Base-by-base conservation (phyloP, 2,888 invertebrate genomes). In the Saturnia japonica region DNA sequence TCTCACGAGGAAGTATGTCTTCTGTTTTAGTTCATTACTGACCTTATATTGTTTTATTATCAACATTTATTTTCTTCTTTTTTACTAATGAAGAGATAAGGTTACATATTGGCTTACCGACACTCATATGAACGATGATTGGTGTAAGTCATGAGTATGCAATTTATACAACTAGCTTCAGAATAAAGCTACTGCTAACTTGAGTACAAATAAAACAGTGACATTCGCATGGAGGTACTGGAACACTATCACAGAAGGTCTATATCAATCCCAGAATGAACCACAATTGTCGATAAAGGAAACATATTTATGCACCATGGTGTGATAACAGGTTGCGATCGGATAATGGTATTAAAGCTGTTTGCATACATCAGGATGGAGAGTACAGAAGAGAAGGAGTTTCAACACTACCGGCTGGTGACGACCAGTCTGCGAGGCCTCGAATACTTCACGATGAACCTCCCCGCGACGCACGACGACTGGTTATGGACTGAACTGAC, bases 401-500 rank as follows among this genome's bases (percentile, higher is more conserved):
- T 77, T 47, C 81, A 80, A 66, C 71, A 74, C 73, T 47, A 74
- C 11, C 83, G 88, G 14, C 73, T 84, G 6, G 73, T 76, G 68
- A 71, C 80, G 7, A 74, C 87, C 80, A 82, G 82, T 40, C 83
- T 91, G 71, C 85, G 79, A 16, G 89, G 84, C 0, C 76, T 90
- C 75, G 79, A 79, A 70, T 78, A 75, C 77, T 64, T 83, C 47
- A 67, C 74, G n/a, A 66, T 43, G 54, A 78, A 74, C 40, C 82
- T 90, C 74, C 85, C 86, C 1, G 16, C 70, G 45, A 71, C 77
- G 91, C 96, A 75, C 1, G 95, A 96, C 78, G 95, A 95, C 16
- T 95, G 95, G 83, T 94, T 95, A 66, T 84, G 90, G 71, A 94
- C 94, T 0, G 88, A 90, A 71, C 93, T 96, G 76, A 76, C 80